Evolutionary conservation across 2,797 vertebrate species (phyloP), one percentile per base, ranked within the genome.

Genomic region (Zenarchopterus dispar): DNA sequence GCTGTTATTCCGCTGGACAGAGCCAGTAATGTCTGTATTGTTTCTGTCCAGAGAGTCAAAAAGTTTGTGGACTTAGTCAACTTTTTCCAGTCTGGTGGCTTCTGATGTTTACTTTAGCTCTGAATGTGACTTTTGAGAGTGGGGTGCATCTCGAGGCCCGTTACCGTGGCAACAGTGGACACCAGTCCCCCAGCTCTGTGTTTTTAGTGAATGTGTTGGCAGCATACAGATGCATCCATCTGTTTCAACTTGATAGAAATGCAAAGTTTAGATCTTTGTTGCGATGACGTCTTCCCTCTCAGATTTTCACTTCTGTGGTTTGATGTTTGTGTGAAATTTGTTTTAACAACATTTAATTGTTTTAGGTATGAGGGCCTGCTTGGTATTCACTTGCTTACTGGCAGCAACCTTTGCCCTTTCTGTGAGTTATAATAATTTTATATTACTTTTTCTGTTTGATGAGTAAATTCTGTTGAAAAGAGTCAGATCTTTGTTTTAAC

Each of bases 11-110:
- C 24, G 11, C 63, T 26, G 50, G 67, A 82, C 65, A 55, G 76
- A 62, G 60, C 66, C 71, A 64, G 70, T 75, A 80, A 71, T 52
- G 70, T 83, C 80, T 70, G 67, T 72, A 89, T 92, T 89, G 72
- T 89, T 81, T 87, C 75, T 59, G 52, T 68, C 66, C 77, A 59
- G 67, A 81, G 78, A 71, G 68, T 89, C 77, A 85, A 89, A 89
- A 82, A 26, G 73, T 81, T 85, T 93, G 94, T 93, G 81, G 91
- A 89, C 84, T 88, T 87, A 91, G 91, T 84, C 77, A 66, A 88
- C 84, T 89, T 88, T 88, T 93, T 93, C 91, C 93, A 92, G 93
- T 93, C 93, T 93, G 86, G 91, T 91, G 84, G 87, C 80, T 89
- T 86, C 85, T 83, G 78, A 51, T 93, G 91, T 94, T 93, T 90